These are phyloP conservation scores for Prolemur simus DNA, from an alignment of 2,113 vertebrate species.

Conservation along the genomic window DNA sequence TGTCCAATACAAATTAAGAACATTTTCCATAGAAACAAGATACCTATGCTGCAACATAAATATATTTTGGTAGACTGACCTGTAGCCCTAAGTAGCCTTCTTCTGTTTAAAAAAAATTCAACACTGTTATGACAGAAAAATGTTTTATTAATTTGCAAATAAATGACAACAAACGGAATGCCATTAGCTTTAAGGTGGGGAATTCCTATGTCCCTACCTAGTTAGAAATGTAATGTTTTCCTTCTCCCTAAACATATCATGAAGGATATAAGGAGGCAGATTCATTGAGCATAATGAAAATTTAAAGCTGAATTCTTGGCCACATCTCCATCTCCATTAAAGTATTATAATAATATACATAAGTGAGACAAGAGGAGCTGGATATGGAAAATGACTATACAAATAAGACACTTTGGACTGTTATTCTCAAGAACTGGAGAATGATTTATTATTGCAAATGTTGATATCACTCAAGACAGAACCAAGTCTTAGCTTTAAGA, in stretches of 20 bases:
- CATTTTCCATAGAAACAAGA: background rate
- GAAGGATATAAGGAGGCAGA: background rate
- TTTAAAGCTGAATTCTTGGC: background rate
- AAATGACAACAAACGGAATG: background rate
- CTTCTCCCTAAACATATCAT: background rate
- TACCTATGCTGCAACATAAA: background rate
- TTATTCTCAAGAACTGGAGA: background rate
- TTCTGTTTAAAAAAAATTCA: background rate
- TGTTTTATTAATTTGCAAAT: background rate
- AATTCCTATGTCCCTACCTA: background rate
- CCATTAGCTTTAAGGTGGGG: background rate
- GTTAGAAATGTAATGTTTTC: background rate
- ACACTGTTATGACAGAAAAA: background rate
- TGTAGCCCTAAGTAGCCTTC: background rate
- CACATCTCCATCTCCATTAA: background rate
- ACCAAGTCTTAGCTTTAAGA: background rate
- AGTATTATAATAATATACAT: background rate
- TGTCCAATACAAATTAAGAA: background rate
- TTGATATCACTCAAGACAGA: background rate
- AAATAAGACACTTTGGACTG: background rate
- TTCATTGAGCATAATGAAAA: slow-evolving; percentile 11
- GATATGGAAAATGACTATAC: background rate
- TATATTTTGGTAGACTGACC: background rate
- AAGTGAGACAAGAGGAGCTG: background rate
- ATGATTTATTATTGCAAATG: background rate